Percentiles rank a stretch among this genome's conserved stretches.
These are phyloP conservation scores for Athene cunicularia DNA, from an alignment of 2,113 vertebrate genomes.

Conservation along the genomic window DNA sequence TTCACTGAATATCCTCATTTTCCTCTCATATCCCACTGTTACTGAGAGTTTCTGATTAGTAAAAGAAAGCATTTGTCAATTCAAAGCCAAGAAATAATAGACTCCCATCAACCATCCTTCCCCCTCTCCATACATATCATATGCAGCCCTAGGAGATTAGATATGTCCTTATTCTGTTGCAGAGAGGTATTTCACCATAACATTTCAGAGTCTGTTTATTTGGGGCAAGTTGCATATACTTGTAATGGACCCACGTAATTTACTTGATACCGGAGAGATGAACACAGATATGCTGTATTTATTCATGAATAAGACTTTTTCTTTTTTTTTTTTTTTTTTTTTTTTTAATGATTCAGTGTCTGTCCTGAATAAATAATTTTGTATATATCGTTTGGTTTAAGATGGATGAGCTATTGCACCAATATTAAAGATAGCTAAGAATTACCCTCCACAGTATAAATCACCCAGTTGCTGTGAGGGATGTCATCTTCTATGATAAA, in stretches of 20 bases:
- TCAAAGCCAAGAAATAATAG: background rate
- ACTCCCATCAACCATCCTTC: background rate
- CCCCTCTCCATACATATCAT: background rate
- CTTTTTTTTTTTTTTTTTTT: background rate
- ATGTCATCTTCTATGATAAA: conserved; percentile 46
- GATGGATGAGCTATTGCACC: conserved; percentile 38
- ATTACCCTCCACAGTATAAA: conserved; percentile 48
- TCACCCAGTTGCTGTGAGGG: conserved; percentile 30
- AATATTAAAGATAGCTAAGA: conserved; percentile 60
- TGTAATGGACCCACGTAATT: background rate
- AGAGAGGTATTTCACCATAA: background rate
- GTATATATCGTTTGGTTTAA: background rate
- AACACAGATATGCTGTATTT: background rate
- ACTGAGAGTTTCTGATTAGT: background rate
- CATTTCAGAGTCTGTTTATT: background rate
- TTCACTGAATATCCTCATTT: background rate
- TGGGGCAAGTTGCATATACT: background rate
- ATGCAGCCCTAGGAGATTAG: background rate
- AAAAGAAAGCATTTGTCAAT: background rate
- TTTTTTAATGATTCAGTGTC: conserved; percentile 4
- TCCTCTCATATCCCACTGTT: background rate
- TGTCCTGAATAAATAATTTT: conserved; percentile 38
- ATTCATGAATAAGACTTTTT: background rate
- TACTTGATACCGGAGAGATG: background rate
- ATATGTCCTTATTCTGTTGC: background rate